Evolutionary conservation across 1,140 invertebrate genomes (phyloP).

Genomic region (Propsilocerus akamusi): DNA sequence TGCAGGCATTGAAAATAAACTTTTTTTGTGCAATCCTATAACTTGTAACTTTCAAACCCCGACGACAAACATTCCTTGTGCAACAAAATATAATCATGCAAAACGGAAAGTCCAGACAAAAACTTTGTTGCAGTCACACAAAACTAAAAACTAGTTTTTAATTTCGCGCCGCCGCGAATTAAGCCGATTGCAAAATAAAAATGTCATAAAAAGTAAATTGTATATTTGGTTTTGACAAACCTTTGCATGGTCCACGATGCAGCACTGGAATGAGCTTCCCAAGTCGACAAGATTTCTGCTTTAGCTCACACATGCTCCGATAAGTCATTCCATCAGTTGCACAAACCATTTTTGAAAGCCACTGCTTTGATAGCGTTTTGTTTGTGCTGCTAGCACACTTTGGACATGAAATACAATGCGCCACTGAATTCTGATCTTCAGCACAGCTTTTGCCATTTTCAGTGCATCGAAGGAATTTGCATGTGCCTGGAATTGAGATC

Average conservation of each 20-base stretch:
- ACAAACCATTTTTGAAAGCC: constrained; percentile 45
- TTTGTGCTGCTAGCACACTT: constrained; percentile 15
- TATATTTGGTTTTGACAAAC: no score
- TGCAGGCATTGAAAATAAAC: no score
- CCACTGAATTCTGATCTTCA: constrained; percentile 65
- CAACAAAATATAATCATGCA: no score
- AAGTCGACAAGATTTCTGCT: constrained; percentile 59
- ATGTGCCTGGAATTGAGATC: constrained; percentile 36
- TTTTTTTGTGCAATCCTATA: no score
- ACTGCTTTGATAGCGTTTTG: constrained; percentile 24
- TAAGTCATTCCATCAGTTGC: constrained; percentile 76
- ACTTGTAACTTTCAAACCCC: no score
- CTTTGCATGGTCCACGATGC: constrained; percentile 67
- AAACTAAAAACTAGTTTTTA: no score
- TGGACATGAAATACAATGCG: constrained; percentile 55
- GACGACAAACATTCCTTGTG: no score
- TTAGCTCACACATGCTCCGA: constrained; percentile 65
- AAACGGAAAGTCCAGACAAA: no score
- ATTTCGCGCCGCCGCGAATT: no score
- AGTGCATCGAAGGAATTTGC: constrained; percentile 58
- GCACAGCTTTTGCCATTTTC: constrained; percentile 66
- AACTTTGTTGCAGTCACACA: no score
- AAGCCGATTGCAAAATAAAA: no score
- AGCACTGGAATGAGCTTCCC: constrained; percentile 68
- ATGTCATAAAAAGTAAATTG: neutral